Percentiles rank a stretch among this genome's conserved stretches.
phyloP scores from a whole-genome alignment of 1,140 invertebrate genomes.

The Achroia grisella region DNA sequence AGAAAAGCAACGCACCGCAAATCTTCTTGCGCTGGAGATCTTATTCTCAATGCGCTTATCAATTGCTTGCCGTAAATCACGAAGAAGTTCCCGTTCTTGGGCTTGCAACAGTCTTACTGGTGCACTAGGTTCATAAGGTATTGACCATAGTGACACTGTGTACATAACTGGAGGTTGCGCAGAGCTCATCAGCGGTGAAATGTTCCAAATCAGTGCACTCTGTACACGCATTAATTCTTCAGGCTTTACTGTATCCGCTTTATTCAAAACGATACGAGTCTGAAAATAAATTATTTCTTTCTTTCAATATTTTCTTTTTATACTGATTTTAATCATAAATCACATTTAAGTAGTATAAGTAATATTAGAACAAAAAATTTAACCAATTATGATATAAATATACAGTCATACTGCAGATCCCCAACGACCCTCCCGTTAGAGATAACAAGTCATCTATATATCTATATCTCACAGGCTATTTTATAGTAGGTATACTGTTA shows the following conservation, averaged over 20 bases:
- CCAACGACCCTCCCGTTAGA: no score
- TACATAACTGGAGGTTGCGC: slow-evolving; percentile 96
- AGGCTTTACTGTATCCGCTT: slow-evolving; percentile 93
- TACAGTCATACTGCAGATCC: no score
- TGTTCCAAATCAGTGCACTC: slow-evolving; percentile 95
- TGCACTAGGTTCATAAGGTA: slow-evolving; percentile 86
- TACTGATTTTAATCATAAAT: no score
- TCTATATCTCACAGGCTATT: no score
- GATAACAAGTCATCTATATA: no score
- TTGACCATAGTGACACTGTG: slow-evolving; percentile 91
- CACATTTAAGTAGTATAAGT: background rate
- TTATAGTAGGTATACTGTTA: no score
- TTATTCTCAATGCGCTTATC: slow-evolving; percentile 94
- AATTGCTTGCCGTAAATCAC: slow-evolving; percentile 88
- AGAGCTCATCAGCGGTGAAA: slow-evolving; percentile 94
- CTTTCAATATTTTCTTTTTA: no score
- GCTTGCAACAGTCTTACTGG: slow-evolving; percentile 85
- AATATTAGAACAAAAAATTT: slow-evolving; percentile 2
- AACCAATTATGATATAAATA: no score
- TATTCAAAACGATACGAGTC: slow-evolving; percentile 94
- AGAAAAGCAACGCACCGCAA: slow-evolving; percentile 81
- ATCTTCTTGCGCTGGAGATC: slow-evolving; percentile 93
- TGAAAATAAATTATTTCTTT: slow-evolving; percentile 33
- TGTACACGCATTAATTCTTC: slow-evolving; percentile 95
- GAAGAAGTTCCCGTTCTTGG: slow-evolving; percentile 90